Evolutionary conservation across 2,113 vertebrate genomes (phyloP).

Genomic region (Halcyon malimbica): DNA sequence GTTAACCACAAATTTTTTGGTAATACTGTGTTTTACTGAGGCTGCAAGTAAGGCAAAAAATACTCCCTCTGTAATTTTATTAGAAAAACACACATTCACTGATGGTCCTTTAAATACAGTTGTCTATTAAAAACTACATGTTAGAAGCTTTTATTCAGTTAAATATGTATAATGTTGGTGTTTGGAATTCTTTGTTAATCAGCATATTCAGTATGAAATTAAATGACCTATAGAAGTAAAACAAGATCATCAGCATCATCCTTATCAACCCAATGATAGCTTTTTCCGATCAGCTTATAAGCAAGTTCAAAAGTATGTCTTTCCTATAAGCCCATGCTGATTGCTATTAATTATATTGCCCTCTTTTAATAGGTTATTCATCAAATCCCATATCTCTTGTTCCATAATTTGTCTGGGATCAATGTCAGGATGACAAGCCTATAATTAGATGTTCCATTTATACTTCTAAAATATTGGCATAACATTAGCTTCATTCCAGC

Average conservation of each 20-base stretch:
- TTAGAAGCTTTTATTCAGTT: neutral
- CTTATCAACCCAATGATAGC: neutral
- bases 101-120: neutral
- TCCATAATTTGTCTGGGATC: slow-evolving; percentile 58
- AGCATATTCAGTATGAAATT: neutral
- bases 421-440: slow-evolving; percentile 62
- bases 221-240: slow-evolving; percentile 4
- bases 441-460: slow-evolving; percentile 66
- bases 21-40: neutral
- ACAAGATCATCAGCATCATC: neutral
- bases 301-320: neutral
- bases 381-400: slow-evolving; percentile 50
- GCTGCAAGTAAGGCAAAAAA: neutral
- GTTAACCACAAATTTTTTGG: neutral
- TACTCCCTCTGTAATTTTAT: neutral
- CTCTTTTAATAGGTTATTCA: slow-evolving; percentile 61
- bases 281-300: neutral
- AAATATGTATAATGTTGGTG: neutral
- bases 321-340: slow-evolving; percentile 28
- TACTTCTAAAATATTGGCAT: slow-evolving; percentile 64
- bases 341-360: slow-evolving; percentile 58
- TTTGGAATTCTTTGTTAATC: neutral
- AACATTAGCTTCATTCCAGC: slow-evolving; percentile 43
- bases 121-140: neutral
- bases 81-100: neutral